These are phyloP conservation scores for Megamerina dolium DNA, from an alignment of 2,888 invertebrate species.

Conservation along the genomic window DNA sequence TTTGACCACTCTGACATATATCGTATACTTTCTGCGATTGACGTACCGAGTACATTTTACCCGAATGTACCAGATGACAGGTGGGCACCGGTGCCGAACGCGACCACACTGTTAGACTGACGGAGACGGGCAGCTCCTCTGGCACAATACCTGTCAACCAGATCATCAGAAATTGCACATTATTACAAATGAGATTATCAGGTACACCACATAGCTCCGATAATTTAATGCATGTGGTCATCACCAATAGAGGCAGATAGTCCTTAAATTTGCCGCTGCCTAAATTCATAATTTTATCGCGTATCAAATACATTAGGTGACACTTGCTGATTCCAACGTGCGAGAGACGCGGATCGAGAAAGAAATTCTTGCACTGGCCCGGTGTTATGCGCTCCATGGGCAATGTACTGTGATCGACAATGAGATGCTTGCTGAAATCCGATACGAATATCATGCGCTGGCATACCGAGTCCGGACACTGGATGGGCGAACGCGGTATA, in stretches of 20 bases:
- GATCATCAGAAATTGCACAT: constrained; percentile 29
- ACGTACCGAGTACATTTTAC: constrained; percentile 34
- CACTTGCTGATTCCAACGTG: constrained; percentile 29
- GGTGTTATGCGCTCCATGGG: constrained; percentile 35
- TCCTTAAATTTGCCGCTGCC: constrained; percentile 29
- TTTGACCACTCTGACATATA: constrained; percentile 30
- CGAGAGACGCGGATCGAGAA: constrained; percentile 31
- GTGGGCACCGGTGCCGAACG: constrained; percentile 18
- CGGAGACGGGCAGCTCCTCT: constrained; percentile 25
- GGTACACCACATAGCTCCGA: constrained; percentile 20
- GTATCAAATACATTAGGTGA: constrained; percentile 34
- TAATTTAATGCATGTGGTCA: constrained; percentile 32
- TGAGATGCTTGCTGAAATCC: constrained; percentile 38
- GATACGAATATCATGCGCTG: constrained; percentile 33
- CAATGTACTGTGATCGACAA: constrained; percentile 32
- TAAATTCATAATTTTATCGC: constrained; percentile 32
- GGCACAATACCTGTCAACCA: constrained; percentile 39
- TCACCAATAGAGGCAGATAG: constrained; percentile 37
- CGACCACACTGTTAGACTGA: constrained; percentile 35
- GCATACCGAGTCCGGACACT: constrained; percentile 36
- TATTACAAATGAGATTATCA: not conserved
- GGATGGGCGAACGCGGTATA: constrained; percentile 30
- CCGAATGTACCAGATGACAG: constrained; percentile 34
- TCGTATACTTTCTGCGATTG: constrained; percentile 22
- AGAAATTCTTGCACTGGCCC: constrained; percentile 34